These are phyloP conservation scores for Eupithecia subfuscata DNA, from an alignment of 2,888 invertebrate species.

Conservation along the genomic window DNA sequence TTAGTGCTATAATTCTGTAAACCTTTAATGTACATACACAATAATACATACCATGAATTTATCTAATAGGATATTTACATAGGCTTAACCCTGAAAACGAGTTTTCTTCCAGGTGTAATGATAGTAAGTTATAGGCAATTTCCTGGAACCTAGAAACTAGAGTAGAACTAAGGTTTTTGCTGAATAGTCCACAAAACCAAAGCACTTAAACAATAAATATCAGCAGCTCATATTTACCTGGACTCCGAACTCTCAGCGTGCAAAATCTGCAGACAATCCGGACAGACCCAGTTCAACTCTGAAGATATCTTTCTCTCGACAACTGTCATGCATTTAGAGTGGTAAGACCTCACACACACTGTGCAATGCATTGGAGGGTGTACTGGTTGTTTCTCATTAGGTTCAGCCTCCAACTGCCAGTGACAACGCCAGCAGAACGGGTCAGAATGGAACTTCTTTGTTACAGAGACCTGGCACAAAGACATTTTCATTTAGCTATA, in stretches of 20 bases:
- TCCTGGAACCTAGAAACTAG: neutral
- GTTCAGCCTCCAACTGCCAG: constrained; percentile 84
- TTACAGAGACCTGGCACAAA: constrained; percentile 48
- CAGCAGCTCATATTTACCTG: constrained; percentile 72
- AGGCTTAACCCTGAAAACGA: too few relatives aligned
- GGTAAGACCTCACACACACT: constrained; percentile 93
- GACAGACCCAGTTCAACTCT: constrained; percentile 89
- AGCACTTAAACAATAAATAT: neutral
- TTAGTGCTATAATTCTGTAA: neutral
- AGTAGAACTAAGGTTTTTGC: neutral
- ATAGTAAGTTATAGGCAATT: neutral
- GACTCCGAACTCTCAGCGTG: constrained; percentile 89
- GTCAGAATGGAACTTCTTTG: constrained; percentile 82
- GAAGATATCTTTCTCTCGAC: constrained; percentile 71
- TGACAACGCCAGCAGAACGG: constrained; percentile 97
- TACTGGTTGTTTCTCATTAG: constrained; percentile 60
- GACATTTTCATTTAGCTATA: constrained; percentile 18
- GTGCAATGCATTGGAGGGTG: constrained; percentile 86
- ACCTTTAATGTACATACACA: too few relatives aligned
- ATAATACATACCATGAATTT: too few relatives aligned
- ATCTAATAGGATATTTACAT: too few relatives aligned
- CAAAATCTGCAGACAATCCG: constrained; percentile 91
- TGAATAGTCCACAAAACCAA: neutral
- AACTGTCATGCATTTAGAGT: constrained; percentile 88
- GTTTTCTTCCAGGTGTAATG: neutral